A percentile compares a stretch with the other conserved stretches of the same genome.
Evolutionary conservation across 2,113 vertebrate species (phyloP).

Genomic region (Formicarius rufipectus): DNA sequence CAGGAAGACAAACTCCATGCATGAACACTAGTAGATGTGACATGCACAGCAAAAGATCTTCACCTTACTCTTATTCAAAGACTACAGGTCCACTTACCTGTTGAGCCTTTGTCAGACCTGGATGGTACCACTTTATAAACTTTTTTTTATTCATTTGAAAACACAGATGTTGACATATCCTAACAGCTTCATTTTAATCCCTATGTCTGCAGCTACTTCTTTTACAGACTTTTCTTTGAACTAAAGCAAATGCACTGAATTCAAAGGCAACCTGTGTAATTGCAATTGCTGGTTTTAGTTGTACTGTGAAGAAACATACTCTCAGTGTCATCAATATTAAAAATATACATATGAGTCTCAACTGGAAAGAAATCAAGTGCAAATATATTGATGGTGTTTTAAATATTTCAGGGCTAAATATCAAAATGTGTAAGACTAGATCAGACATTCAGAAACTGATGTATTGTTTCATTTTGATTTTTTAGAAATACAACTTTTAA

Average conservation of each 20-base stretch:
- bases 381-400: background rate
- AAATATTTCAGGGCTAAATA: background rate
- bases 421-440: background rate
- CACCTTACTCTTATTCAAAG: background rate
- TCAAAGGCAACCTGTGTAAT: background rate
- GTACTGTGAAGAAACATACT: background rate
- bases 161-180: background rate
- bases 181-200: background rate
- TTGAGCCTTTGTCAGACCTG: background rate
- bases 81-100: background rate
- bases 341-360: background rate
- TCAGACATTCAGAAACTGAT: background rate
- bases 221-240: background rate
- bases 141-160: background rate
- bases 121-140: background rate
- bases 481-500: background rate
- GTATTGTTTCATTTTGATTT: background rate
- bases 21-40: background rate
- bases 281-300: background rate
- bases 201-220: background rate
- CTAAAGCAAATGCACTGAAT: background rate
- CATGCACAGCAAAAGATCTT: background rate
- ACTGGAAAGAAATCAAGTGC: background rate
- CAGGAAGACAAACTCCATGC: background rate
- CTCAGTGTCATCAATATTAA: background rate